phyloP scores from a whole-genome alignment of 2,888 invertebrate species.

The Xestia ashworthii region DNA sequence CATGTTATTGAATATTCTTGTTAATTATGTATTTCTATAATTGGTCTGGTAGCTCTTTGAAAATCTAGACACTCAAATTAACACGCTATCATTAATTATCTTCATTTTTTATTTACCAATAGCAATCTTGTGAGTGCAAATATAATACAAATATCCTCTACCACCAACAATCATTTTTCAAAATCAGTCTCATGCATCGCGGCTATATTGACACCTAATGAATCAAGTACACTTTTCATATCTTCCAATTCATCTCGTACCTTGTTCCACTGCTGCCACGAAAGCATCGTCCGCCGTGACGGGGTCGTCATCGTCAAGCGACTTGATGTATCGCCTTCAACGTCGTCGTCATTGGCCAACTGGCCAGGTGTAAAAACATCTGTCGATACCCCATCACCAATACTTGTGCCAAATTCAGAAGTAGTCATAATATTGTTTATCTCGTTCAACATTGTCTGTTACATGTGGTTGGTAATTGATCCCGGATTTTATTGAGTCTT shows the following conservation, averaged over 20 bases:
- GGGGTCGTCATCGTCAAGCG: slow-evolving; percentile 66
- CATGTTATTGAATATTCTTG: background rate
- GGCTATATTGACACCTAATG: slow-evolving; percentile 21
- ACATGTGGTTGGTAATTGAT: slow-evolving; percentile 42
- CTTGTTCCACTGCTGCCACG: slow-evolving; percentile 66
- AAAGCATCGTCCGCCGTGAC: slow-evolving; percentile 71
- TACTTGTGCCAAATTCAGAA: slow-evolving; percentile 34
- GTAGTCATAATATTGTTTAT: slow-evolving; percentile 32
- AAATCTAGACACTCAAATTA: background rate
- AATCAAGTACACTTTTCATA: slow-evolving; percentile 27
- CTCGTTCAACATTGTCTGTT: background rate
- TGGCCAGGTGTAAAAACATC: slow-evolving; percentile 64
- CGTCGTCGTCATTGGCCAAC: slow-evolving; percentile 54
- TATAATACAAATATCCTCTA: background rate
- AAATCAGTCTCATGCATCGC: background rate
- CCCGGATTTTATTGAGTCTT: slow-evolving; percentile 27
- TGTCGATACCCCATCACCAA: slow-evolving; percentile 50
- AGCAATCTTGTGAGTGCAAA: background rate
- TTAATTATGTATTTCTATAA: background rate
- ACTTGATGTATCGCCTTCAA: slow-evolving; percentile 66
- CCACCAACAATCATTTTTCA: slow-evolving; percentile 5
- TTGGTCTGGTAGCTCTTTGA: background rate
- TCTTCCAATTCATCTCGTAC: slow-evolving; percentile 23
- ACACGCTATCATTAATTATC: background rate
- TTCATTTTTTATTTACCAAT: background rate